Percentiles rank a stretch among this genome's conserved stretches.
Evolutionary conservation across 2,888 invertebrate species (phyloP).

Genomic region (Nipponacmea schrenckii): DNA sequence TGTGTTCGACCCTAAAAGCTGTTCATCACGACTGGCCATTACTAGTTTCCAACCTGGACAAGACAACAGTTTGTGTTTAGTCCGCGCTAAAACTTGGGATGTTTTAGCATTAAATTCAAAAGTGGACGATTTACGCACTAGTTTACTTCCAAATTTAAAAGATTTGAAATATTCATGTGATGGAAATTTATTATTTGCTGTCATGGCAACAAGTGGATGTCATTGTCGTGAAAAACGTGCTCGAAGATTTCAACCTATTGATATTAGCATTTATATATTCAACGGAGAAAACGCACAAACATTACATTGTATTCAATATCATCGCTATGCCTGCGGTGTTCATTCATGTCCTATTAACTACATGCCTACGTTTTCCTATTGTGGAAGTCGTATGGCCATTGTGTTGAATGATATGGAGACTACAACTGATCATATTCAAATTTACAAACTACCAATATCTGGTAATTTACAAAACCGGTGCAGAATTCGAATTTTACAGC

Average conservation of each 20-base stretch:
- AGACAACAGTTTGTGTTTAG: slow-evolving; percentile 62
- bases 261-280: slow-evolving; percentile 64
- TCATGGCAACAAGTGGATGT: slow-evolving; percentile 59
- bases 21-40: slow-evolving; percentile 59
- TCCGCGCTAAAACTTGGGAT: slow-evolving; percentile 55
- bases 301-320: slow-evolving; percentile 65
- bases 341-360: slow-evolving; percentile 66
- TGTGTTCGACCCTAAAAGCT: slow-evolving; percentile 65
- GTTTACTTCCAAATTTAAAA: slow-evolving; percentile 58
- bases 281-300: slow-evolving; percentile 61
- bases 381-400: slow-evolving; percentile 65
- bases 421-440: slow-evolving; percentile 61
- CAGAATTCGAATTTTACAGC: slow-evolving; percentile 61
- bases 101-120: slow-evolving; percentile 55
- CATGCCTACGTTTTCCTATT: slow-evolving; percentile 63
- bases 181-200: slow-evolving; percentile 62
- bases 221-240: slow-evolving; percentile 62
- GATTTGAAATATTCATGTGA: slow-evolving; percentile 62
- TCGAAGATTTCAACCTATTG: slow-evolving; percentile 59
- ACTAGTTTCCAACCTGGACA: slow-evolving; percentile 60
- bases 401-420: slow-evolving; percentile 61
- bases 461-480: slow-evolving; percentile 63
- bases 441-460: slow-evolving; percentile 62
- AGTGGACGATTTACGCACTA: slow-evolving; percentile 54
- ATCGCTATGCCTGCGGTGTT: slow-evolving; percentile 61